phyloP scores from a whole-genome alignment of 2,797 vertebrate species.

The Micropoecilia bifurca region DNA sequence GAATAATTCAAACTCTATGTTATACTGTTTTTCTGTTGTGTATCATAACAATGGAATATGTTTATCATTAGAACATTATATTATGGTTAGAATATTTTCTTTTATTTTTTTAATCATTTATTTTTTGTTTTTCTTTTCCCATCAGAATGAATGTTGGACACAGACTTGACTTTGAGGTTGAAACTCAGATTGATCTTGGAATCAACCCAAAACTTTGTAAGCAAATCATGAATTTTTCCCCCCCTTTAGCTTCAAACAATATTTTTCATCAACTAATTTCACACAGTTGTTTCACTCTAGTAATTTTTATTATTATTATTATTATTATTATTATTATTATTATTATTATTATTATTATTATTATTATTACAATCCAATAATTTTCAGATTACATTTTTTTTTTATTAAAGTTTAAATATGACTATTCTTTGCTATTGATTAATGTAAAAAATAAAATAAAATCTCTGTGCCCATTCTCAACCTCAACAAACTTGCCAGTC shows the following conservation, averaged over 20 bases:
- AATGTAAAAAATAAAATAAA: background rate
- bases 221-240: conserved; percentile 43
- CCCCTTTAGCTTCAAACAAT: background rate
- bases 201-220: conserved; percentile 85
- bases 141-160: conserved; percentile 79
- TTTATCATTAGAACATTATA: background rate
- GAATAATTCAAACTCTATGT: background rate
- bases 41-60: background rate
- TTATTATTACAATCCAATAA: background rate
- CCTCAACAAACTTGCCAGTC: background rate
- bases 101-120: background rate
- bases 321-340: too few relatives aligned
- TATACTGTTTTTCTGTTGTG: background rate
- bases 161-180: conserved; percentile 86
- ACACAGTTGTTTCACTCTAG: background rate
- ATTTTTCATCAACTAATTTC: background rate
- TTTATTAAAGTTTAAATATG: background rate
- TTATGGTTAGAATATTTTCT: background rate
- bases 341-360: background rate
- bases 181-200: conserved; percentile 86
- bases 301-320: background rate
- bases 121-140: conserved; percentile 22
- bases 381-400: background rate
- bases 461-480: background rate
- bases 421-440: background rate